These are phyloP conservation scores for Eulemur coronatus DNA, from an alignment of 2,797 vertebrate species.

Conservation along the genomic window DNA sequence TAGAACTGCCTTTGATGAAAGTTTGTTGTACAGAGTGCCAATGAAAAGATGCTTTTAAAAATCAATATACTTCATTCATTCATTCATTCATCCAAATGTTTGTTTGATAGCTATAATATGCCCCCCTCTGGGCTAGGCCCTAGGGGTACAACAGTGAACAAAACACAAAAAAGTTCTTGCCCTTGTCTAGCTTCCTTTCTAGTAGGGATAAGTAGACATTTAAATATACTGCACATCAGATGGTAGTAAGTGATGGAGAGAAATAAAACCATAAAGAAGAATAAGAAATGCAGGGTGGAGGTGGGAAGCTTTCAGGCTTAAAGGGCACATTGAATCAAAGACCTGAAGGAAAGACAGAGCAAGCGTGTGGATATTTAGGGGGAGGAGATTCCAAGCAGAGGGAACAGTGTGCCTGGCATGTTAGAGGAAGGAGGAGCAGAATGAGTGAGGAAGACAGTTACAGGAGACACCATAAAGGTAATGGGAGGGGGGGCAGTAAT, in stretches of 20 bases:
- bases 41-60: background rate
- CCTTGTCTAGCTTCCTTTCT: background rate
- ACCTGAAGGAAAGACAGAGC: background rate
- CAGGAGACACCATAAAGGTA: rapidly evolving
- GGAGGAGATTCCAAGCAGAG: background rate
- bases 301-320: background rate
- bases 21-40: background rate
- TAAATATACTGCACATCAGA: no score
- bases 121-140: background rate
- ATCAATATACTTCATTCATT: background rate
- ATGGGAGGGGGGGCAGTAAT: rapidly evolving
- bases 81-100: background rate
- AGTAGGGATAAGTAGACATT: background rate
- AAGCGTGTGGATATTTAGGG: background rate
- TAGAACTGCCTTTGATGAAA: background rate
- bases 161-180: background rate
- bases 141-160: background rate
- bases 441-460: background rate
- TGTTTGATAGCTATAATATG: background rate
- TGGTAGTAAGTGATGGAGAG: background rate
- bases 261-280: background rate
- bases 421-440: background rate
- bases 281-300: background rate
- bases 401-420: background rate
- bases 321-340: background rate